These are phyloP conservation scores for Connochaetes taurinus DNA, from an alignment of 2,113 vertebrate genomes.

Conservation along the genomic window DNA sequence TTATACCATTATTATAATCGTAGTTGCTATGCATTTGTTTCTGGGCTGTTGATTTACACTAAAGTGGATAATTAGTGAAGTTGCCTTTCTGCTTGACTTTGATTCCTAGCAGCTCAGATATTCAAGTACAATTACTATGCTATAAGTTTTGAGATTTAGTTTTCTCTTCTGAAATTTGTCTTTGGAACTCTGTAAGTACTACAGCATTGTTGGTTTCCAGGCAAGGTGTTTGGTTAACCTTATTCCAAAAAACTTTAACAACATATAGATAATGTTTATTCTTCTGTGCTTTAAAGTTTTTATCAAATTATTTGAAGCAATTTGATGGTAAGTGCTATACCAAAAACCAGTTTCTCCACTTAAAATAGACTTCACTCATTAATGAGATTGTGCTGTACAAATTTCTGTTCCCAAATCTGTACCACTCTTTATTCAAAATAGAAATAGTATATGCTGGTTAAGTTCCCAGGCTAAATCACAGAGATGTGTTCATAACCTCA, in stretches of 20 bases:
- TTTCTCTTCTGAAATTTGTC: slow-evolving; percentile 22
- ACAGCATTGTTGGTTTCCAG: neutral
- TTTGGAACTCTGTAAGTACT: neutral
- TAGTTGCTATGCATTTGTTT: slow-evolving; percentile 4
- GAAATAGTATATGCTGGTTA: neutral
- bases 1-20: neutral
- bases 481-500: neutral
- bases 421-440: neutral
- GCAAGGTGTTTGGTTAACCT: neutral
- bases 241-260: neutral
- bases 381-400: neutral
- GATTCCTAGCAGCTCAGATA: neutral
- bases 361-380: neutral
- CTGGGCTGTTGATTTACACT: neutral
- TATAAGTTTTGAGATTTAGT: neutral
- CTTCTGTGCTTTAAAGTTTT: neutral
- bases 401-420: neutral
- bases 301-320: slow-evolving; percentile 20
- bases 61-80: neutral
- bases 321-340: neutral
- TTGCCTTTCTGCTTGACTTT: slow-evolving; percentile 23
- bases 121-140: neutral
- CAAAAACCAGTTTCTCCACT: neutral
- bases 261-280: neutral
- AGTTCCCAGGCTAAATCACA: neutral